A percentile compares a stretch with the other conserved stretches of the same genome.
phyloP scores from a whole-genome alignment of 2,113 vertebrate species.

The Microtus oregoni region DNA sequence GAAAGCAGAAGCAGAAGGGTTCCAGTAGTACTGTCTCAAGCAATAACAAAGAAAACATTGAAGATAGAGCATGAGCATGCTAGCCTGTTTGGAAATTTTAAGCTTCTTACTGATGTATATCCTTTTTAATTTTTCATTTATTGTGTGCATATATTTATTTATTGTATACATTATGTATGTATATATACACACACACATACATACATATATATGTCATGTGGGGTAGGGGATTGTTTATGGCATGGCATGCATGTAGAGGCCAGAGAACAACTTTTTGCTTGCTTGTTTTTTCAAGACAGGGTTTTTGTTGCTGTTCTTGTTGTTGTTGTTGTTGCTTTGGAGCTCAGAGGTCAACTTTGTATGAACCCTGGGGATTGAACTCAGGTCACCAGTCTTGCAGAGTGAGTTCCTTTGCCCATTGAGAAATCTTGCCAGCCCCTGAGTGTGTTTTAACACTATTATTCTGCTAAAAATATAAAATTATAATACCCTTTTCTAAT shows the following conservation, averaged over 20 bases:
- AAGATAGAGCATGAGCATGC: neutral
- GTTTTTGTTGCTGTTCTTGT: no score
- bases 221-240: neutral
- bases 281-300: no score
- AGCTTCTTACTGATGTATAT: neutral
- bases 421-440: neutral
- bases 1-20: neutral
- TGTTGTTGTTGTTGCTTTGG: no score
- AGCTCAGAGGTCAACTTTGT: neutral
- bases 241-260: neutral
- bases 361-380: neutral
- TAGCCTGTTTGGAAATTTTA: neutral
- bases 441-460: neutral
- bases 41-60: neutral
- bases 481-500: neutral
- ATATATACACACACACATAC: no score
- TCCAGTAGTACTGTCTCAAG: neutral
- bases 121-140: neutral
- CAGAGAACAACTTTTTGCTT: neutral
- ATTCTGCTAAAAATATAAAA: conserved; percentile 48
- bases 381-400: neutral
- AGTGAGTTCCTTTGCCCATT: neutral
- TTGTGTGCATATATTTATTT: neutral
- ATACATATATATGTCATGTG: neutral
- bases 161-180: neutral